Evolutionary conservation across 2,797 vertebrate genomes (phyloP).

Genomic region (Chanos chanos): DNA sequence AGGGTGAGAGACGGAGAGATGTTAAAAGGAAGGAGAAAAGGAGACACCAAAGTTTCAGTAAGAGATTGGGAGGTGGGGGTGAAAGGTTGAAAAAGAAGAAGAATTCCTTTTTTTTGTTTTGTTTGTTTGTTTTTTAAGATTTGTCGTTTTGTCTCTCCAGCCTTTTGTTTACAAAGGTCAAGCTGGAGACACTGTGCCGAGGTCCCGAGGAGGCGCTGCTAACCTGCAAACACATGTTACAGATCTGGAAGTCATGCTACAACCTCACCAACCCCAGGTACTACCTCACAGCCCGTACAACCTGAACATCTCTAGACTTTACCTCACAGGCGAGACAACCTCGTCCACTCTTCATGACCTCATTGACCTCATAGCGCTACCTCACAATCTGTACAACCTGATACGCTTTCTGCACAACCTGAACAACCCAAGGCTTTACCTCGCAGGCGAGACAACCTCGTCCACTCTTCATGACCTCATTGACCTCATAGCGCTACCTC

Average conservation of each 20-base stretch:
- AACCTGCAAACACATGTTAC: slow-evolving; percentile 97
- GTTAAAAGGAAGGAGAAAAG: background rate
- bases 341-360: slow-evolving; percentile 9
- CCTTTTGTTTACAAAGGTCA: slow-evolving; percentile 92
- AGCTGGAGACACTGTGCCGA: slow-evolving; percentile 88
- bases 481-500: background rate
- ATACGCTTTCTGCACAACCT: no score
- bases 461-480: slow-evolving; percentile 8
- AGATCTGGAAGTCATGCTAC: slow-evolving; percentile 99
- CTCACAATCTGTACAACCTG: no score
- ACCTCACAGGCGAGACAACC: background rate
- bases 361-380: background rate
- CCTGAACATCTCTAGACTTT: background rate
- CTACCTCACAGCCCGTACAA: slow-evolving; percentile 3
- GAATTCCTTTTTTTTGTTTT: background rate
- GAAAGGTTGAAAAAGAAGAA: background rate
- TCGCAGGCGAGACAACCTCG: slow-evolving; percentile 1
- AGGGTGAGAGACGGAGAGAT: background rate
- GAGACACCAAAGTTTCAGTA: background rate
- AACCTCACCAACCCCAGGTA: slow-evolving; percentile 98
- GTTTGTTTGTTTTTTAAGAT: background rate
- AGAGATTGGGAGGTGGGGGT: background rate
- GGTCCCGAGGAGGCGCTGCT: slow-evolving; percentile 94
- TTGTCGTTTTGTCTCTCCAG: slow-evolving; percentile 47
- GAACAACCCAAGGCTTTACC: no score